phyloP scores from a whole-genome alignment of 2,888 invertebrate species.

The Halocaridina rubra region DNA sequence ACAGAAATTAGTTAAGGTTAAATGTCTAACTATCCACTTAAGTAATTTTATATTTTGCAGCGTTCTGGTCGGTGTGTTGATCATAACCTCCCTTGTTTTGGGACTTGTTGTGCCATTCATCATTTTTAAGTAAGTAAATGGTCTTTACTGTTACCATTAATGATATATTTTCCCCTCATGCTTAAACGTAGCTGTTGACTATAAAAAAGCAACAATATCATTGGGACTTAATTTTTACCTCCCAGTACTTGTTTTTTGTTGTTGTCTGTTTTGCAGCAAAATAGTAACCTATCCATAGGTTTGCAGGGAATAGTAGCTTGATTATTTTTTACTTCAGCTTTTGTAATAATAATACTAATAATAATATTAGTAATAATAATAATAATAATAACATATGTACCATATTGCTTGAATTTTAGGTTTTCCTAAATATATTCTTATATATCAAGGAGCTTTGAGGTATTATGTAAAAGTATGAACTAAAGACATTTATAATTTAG shows the following conservation, averaged over 20 bases:
- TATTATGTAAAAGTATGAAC: too few relatives aligned
- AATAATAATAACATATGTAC: too few relatives aligned
- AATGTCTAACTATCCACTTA: neutral
- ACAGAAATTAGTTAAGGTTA: neutral
- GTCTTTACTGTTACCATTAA: neutral
- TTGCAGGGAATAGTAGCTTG: neutral
- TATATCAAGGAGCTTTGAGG: too few relatives aligned
- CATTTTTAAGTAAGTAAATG: slow-evolving; percentile 41
- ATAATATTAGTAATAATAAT: too few relatives aligned
- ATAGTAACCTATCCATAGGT: neutral
- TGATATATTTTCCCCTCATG: neutral
- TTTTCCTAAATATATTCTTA: too few relatives aligned
- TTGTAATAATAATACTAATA: too few relatives aligned
- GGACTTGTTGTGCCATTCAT: slow-evolving; percentile 46
- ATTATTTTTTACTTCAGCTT: too few relatives aligned
- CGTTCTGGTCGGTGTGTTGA: slow-evolving; percentile 32
- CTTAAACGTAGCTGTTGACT: neutral
- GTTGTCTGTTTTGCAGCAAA: neutral
- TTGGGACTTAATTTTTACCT: too few relatives aligned
- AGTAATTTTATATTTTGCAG: slow-evolving; percentile 11
- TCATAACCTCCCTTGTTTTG: slow-evolving; percentile 26
- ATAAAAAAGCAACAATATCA: too few relatives aligned
- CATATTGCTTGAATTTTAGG: too few relatives aligned
- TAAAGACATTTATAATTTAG: too few relatives aligned
- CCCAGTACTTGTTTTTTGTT: too few relatives aligned